Evolutionary conservation across 35 echinoderm and acorn worm genomes (phyloP).

Genomic region (Strongylocentrotus purpuratus): DNA sequence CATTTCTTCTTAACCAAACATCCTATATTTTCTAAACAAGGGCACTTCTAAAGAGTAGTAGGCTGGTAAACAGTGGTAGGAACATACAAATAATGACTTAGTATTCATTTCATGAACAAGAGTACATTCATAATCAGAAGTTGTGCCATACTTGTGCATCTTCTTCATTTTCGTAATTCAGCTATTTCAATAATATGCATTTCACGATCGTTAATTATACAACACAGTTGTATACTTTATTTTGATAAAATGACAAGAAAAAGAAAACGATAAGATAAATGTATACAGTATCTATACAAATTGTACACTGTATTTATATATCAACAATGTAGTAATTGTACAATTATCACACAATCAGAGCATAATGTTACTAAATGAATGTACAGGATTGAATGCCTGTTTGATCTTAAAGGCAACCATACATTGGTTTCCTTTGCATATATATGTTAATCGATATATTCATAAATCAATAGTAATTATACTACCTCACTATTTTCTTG

Average conservation of each 20-base stretch:
- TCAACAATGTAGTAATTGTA: constrained; percentile 5
- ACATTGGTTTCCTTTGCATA: constrained; percentile 17
- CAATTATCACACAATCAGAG: neutral
- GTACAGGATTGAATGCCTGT: neutral
- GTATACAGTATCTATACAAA: constrained; percentile 39
- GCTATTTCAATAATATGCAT: neutral
- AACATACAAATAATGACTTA: neutral
- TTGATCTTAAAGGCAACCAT: constrained; percentile 2
- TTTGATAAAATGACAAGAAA: neutral
- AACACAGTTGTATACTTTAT: neutral
- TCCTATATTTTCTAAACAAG: constrained; percentile 2
- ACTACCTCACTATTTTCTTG: constrained; percentile 10
- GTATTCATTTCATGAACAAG: neutral
- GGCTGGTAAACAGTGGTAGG: neutral
- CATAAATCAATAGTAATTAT: neutral
- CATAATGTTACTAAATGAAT: neutral
- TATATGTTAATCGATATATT: neutral
- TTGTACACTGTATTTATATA: constrained; percentile 33
- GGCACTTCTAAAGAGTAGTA: constrained; percentile 33
- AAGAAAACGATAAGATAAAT: neutral
- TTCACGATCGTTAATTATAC: neutral
- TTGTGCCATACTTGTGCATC: neutral
- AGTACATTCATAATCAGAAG: constrained; percentile 2
- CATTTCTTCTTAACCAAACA: neutral
- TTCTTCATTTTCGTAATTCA: neutral